These are phyloP conservation scores for Clunio marinus DNA, from an alignment of 2,888 invertebrate genomes.

Conservation along the genomic window DNA sequence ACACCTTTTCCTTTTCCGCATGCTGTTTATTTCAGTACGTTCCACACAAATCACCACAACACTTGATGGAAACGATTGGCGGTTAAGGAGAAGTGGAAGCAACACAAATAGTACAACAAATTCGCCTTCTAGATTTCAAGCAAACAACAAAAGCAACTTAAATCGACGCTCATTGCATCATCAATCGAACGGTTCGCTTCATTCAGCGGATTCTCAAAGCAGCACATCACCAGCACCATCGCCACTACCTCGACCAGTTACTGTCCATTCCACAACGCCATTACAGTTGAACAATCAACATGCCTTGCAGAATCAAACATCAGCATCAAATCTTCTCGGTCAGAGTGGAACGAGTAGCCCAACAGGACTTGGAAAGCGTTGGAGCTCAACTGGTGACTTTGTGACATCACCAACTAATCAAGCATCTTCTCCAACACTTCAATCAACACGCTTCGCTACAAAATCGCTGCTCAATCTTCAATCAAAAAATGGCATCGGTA, in stretches of 20 bases:
- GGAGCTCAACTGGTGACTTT: slow-evolving; percentile 83
- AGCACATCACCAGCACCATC: slow-evolving; percentile 80
- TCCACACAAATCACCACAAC: slow-evolving; percentile 36
- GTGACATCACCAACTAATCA: slow-evolving; percentile 43
- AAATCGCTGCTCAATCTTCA: slow-evolving; percentile 68
- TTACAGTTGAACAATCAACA: slow-evolving; percentile 40
- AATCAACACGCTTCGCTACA: slow-evolving; percentile 58
- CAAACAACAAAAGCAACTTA: slow-evolving; percentile 42
- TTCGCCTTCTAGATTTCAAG: slow-evolving; percentile 39
- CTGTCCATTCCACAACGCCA: slow-evolving; percentile 54
- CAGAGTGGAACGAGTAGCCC: slow-evolving; percentile 13
- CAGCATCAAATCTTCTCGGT: slow-evolving; percentile 42
- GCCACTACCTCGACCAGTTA: slow-evolving; percentile 67
- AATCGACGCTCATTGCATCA: slow-evolving; percentile 68
- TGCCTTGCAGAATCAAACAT: background rate
- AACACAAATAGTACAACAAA: slow-evolving; percentile 37
- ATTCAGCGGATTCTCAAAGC: slow-evolving; percentile 78
- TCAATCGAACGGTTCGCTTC: slow-evolving; percentile 76
- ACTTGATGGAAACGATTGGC: slow-evolving; percentile 28
- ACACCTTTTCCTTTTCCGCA: background rate
- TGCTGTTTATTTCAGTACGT: slow-evolving; percentile 23
- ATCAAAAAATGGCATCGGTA: slow-evolving; percentile 58
- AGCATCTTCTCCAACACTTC: slow-evolving; percentile 56
- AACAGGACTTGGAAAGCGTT: slow-evolving; percentile 60
- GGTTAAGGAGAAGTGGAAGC: slow-evolving; percentile 29